Evolutionary conservation across 2,113 vertebrate species (phyloP).

Genomic region (Acrocephalus kingi): DNA sequence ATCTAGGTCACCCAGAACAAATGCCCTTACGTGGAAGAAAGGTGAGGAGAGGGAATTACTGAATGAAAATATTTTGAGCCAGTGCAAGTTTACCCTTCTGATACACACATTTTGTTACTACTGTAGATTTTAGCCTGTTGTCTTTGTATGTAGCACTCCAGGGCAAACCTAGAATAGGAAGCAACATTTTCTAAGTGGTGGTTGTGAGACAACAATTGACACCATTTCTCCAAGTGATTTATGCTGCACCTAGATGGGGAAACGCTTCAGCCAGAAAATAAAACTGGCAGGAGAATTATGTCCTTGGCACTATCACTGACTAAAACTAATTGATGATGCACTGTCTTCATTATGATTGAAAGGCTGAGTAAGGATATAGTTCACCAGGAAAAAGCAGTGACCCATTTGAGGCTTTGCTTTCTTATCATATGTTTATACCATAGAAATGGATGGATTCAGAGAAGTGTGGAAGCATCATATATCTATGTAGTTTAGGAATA

Average conservation of each 20-base stretch:
- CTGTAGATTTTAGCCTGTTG: background rate
- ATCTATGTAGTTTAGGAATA: background rate
- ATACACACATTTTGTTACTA: background rate
- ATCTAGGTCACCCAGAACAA: background rate
- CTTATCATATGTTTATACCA: background rate
- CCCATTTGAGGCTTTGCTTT: background rate
- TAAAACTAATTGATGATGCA: constrained; percentile 48
- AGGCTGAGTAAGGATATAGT: background rate
- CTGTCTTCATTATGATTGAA: constrained; percentile 46
- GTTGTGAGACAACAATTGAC: background rate
- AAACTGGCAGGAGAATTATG: constrained; percentile 12
- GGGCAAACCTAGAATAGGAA: background rate
- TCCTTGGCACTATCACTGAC: constrained; percentile 24
- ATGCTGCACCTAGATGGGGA: background rate
- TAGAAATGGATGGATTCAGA: background rate
- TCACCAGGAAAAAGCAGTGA: background rate
- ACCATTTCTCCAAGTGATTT: constrained; percentile 8
- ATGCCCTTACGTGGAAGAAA: background rate
- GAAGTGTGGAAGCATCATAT: background rate
- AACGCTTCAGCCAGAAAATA: background rate
- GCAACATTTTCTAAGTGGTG: background rate
- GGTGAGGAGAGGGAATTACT: background rate
- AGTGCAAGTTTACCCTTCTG: background rate
- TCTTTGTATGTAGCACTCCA: background rate
- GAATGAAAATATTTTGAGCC: background rate